Evolutionary conservation across 1,140 invertebrate genomes (phyloP).

Genomic region (Macrosteles quadrilineatus): DNA sequence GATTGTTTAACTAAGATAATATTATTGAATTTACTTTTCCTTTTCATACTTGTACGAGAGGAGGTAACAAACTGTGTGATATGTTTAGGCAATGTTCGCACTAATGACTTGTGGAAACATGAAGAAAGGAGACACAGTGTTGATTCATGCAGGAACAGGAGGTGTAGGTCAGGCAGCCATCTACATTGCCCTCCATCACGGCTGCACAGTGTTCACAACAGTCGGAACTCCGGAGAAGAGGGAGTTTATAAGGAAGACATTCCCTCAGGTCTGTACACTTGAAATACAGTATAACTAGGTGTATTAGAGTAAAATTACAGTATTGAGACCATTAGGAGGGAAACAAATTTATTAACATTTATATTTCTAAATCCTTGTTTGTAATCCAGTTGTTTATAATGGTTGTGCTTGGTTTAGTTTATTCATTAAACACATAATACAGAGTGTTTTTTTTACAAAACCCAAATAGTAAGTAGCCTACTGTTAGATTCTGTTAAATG

Average conservation of each 20-base stretch:
- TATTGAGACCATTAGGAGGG: not conserved
- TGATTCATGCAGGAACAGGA: conserved; percentile 77
- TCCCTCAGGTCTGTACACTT: conserved; percentile 58
- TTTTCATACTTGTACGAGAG: not conserved
- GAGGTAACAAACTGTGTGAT: not conserved
- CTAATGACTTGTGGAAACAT: conserved; percentile 61
- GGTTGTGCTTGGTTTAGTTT: too few species aligned
- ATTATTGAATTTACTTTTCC: not conserved
- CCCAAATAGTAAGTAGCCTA: too few species aligned
- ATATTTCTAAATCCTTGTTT: too few species aligned
- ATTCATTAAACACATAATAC: too few species aligned
- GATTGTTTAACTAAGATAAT: too few species aligned
- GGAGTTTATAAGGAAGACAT: conserved; percentile 63
- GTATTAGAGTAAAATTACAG: not conserved
- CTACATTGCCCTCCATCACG: conserved; percentile 61
- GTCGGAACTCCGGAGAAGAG: conserved; percentile 71
- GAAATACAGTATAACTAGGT: not conserved
- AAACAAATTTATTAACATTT: conserved; percentile 3
- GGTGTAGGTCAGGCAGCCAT: conserved; percentile 83
- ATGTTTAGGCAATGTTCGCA: conserved; percentile 65
- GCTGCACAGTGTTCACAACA: conserved; percentile 70
- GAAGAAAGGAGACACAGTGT: conserved; percentile 61
- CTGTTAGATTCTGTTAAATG: too few species aligned
- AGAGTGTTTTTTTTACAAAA: too few species aligned
- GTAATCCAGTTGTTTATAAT: too few species aligned